Conservation (phyloP, 92 coral and sea anemone species). For the Diadumene lineata region DNA sequence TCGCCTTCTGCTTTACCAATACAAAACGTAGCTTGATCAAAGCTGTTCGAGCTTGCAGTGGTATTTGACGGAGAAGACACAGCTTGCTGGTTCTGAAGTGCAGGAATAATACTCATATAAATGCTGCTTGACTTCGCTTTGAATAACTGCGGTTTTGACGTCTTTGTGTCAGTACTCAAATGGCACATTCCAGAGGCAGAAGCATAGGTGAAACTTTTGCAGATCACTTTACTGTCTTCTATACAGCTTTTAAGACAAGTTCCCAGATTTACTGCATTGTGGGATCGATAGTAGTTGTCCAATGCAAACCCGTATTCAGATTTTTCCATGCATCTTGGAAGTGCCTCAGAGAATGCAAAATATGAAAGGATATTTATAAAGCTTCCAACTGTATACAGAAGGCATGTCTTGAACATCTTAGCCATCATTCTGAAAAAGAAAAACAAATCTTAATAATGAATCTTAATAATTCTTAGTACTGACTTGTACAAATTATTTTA, state of each 20-base stretch:
- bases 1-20: background rate
- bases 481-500: too few species aligned
- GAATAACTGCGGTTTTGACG: conserved; percentile 10
- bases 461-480: too few species aligned
- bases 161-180: background rate
- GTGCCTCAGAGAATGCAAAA: background rate
- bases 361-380: background rate
- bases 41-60: background rate
- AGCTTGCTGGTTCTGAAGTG: background rate
- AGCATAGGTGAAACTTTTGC: conserved; percentile 10
- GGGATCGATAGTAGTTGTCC: background rate
- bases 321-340: background rate
- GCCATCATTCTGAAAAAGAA: background rate
- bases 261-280: background rate
- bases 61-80: background rate
- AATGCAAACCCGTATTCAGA: background rate
- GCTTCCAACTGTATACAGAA: background rate
- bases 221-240: background rate
- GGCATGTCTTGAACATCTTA: background rate
- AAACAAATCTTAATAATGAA: too few species aligned
- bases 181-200: background rate
- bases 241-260: background rate
- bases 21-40: background rate
- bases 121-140: background rate
- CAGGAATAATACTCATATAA: conserved; percentile 3